Percentiles rank a stretch among this genome's conserved stretches.
These are phyloP conservation scores for Zootoca vivipara DNA, from an alignment of 2,113 vertebrate species.

Conservation along the genomic window DNA sequence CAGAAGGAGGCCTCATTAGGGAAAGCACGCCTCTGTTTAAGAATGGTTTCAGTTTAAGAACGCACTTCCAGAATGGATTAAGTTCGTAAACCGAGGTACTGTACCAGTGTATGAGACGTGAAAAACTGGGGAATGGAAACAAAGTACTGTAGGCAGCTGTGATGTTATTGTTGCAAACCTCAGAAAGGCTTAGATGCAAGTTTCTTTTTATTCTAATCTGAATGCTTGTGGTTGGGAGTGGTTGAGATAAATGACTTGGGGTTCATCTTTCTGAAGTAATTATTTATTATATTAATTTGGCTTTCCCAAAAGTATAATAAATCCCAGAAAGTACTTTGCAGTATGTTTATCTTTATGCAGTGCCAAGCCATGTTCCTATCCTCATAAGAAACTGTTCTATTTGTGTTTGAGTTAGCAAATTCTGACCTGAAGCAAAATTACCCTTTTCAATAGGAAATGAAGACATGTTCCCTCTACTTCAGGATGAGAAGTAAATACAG, in stretches of 20 bases:
- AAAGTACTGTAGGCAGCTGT: neutral
- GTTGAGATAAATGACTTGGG: conserved; percentile 16
- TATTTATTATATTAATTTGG: conserved; percentile 25
- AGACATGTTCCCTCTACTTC: neutral
- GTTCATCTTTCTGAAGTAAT: neutral
- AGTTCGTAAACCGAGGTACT: no score
- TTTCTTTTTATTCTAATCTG: conserved; percentile 19
- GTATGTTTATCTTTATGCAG: neutral
- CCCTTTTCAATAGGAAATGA: neutral
- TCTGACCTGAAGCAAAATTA: neutral
- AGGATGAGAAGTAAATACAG: neutral
- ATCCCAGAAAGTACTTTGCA: conserved; percentile 21
- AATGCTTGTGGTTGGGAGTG: conserved; percentile 1
- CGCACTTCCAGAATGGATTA: no score
- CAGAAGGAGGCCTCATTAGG: no score
- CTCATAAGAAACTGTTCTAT: neutral
- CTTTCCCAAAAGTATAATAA: conserved; percentile 31
- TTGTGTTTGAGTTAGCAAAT: conserved; percentile 5
- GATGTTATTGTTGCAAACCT: conserved; percentile 19
- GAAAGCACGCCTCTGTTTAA: no score
- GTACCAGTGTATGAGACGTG: neutral
- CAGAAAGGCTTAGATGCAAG: neutral
- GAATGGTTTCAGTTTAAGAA: no score
- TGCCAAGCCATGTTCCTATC: neutral
- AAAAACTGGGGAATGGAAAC: neutral